Percentiles rank a stretch among this genome's conserved stretches.
Conservation (phyloP, 2,888 invertebrate genomes). For the Amblyteles armatorius region DNA sequence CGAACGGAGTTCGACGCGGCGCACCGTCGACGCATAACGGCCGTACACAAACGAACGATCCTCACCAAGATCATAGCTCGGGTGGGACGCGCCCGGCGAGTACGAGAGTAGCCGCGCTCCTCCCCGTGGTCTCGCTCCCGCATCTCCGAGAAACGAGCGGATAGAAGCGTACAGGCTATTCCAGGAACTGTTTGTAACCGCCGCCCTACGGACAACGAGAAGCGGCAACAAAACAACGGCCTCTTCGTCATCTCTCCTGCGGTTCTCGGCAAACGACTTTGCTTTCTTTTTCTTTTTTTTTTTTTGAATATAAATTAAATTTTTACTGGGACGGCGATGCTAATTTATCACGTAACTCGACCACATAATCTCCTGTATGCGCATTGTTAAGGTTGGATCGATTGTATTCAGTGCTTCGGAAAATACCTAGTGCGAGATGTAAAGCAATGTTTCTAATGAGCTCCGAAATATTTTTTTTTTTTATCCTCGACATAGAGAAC, state of each 20-base stretch:
- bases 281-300: slow-evolving; percentile 57
- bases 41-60: slow-evolving; percentile 4
- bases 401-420: too few relatives aligned
- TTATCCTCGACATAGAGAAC: not conserved
- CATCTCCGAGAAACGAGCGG: slow-evolving; percentile 59
- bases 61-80: not conserved
- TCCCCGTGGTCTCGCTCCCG: slow-evolving; percentile 10
- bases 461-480: not conserved
- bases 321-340: slow-evolving; percentile 63
- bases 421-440: too few relatives aligned
- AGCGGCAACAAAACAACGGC: slow-evolving; percentile 32
- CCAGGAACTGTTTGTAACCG: slow-evolving; percentile 67
- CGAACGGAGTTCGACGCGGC: not conserved
- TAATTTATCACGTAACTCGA: slow-evolving; percentile 54
- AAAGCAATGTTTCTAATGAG: too few relatives aligned
- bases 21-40: not conserved
- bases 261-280: slow-evolving; percentile 10
- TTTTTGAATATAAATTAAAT: slow-evolving; percentile 64
- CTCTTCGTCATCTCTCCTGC: slow-evolving; percentile 16
- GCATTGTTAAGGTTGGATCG: slow-evolving; percentile 2
- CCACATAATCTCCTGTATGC: slow-evolving; percentile 28
- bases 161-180: slow-evolving; percentile 70
- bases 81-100: slow-evolving; percentile 23
- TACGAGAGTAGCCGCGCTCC: slow-evolving; percentile 55
- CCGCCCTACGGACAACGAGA: slow-evolving; percentile 47